Conservation (phyloP, 2,888 invertebrate genomes). For the Amaurobius ferox region DNA sequence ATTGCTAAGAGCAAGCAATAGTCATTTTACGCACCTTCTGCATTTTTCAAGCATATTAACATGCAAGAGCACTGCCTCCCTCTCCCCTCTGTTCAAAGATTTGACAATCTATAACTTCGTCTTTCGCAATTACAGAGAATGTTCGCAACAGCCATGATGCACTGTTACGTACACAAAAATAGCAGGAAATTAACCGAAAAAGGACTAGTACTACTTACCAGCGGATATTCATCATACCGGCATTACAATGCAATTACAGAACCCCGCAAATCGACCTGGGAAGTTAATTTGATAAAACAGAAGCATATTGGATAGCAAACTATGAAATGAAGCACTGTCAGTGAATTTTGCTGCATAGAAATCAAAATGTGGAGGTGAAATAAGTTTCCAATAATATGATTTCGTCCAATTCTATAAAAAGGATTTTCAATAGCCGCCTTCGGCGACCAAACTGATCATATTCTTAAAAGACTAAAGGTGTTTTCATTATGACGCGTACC, state of each 20-base stretch:
- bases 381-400: too few species aligned
- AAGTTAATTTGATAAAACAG: background rate
- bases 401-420: too few species aligned
- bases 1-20: too few species aligned
- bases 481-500: too few species aligned
- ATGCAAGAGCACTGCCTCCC: background rate
- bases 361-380: too few species aligned
- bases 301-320: too few species aligned
- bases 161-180: background rate
- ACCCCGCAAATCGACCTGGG: background rate
- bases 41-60: background rate
- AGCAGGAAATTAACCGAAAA: constrained; percentile 18
- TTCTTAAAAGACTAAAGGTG: too few species aligned
- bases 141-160: background rate
- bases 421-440: too few species aligned
- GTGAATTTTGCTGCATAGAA: too few species aligned
- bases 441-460: too few species aligned
- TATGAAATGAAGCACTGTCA: too few species aligned
- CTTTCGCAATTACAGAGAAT: constrained; percentile 5
- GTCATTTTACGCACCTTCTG: too few species aligned
- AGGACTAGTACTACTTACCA: background rate
- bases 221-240: constrained; percentile 6
- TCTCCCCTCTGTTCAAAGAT: background rate
- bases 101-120: background rate
- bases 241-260: constrained; percentile 23